Percentiles rank a stretch among this genome's conserved stretches.
phyloP scores from a whole-genome alignment of 2,888 invertebrate genomes.

The Philereme vetulata region DNA sequence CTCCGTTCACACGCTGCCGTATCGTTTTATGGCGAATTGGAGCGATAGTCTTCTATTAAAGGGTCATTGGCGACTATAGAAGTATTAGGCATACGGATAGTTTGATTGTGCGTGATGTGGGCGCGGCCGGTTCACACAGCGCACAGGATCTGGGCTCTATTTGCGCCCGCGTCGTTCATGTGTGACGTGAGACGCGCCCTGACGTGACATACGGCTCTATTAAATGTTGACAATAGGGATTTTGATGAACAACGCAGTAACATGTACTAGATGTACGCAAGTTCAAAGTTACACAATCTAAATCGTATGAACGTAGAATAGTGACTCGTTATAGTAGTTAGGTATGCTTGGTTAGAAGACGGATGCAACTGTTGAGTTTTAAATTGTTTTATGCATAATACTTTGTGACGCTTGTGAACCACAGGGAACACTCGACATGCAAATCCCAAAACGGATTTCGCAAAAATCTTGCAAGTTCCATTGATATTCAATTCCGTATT shows the following conservation, averaged over 20 bases:
- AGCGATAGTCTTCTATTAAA: constrained; percentile 41
- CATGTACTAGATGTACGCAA: constrained; percentile 24
- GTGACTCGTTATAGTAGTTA: background rate
- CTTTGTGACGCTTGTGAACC: background rate
- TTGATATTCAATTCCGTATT: constrained; percentile 1
- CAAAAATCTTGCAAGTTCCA: background rate
- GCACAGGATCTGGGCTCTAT: constrained; percentile 82
- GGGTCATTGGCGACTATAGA: constrained; percentile 30
- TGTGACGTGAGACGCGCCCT: constrained; percentile 66
- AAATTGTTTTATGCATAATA: background rate
- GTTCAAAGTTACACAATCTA: constrained; percentile 14
- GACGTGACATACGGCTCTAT: constrained; percentile 51
- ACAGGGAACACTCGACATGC: background rate
- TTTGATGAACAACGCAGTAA: constrained; percentile 31
- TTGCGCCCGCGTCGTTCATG: constrained; percentile 70
- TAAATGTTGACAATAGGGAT: constrained; percentile 34
- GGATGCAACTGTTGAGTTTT: background rate
- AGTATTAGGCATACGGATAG: constrained; percentile 42
- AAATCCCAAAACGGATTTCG: background rate
- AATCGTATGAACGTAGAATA: background rate
- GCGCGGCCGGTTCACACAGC: constrained; percentile 69
- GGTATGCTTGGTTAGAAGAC: background rate
- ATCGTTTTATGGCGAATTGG: constrained; percentile 24
- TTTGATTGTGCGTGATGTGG: constrained; percentile 55
- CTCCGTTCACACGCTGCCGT: constrained; percentile 36